Percentiles rank a stretch among this genome's conserved stretches.
Conservation (phyloP, 1,140 invertebrate species). For the Heliconius hewitsoni region DNA sequence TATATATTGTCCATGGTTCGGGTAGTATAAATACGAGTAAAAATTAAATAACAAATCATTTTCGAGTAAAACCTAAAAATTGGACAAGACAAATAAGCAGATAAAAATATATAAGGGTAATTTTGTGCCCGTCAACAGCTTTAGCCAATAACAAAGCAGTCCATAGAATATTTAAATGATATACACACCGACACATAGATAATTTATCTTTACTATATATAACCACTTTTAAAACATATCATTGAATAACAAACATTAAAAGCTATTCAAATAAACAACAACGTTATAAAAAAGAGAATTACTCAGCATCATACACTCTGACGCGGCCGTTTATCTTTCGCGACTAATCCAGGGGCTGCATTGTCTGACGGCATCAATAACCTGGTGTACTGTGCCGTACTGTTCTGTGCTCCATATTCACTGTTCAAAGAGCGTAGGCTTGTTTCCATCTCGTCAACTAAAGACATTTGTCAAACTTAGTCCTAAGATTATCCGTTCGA, state of each 20-base stretch:
- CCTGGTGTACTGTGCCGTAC: neutral
- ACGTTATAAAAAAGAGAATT: neutral
- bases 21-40: no score
- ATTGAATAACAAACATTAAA: conserved; percentile 10
- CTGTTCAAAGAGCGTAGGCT: conserved; percentile 31
- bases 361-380: neutral
- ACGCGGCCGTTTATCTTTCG: conserved; percentile 8
- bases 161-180: no score
- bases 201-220: neutral
- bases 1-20: no score
- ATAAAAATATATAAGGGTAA: no score
- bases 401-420: neutral
- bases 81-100: no score
- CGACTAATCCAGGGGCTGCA: neutral
- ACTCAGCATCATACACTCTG: neutral
- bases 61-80: no score
- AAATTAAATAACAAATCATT: no score
- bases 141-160: no score
- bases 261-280: neutral
- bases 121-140: no score
- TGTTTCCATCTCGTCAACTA: conserved; percentile 22
- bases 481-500: conserved; percentile 45
- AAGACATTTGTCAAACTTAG: conserved; percentile 25
- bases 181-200: neutral
- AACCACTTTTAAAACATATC: neutral